Base-by-base conservation (phyloP, 2,113 vertebrate genomes). In the Steatornis caripensis region DNA sequence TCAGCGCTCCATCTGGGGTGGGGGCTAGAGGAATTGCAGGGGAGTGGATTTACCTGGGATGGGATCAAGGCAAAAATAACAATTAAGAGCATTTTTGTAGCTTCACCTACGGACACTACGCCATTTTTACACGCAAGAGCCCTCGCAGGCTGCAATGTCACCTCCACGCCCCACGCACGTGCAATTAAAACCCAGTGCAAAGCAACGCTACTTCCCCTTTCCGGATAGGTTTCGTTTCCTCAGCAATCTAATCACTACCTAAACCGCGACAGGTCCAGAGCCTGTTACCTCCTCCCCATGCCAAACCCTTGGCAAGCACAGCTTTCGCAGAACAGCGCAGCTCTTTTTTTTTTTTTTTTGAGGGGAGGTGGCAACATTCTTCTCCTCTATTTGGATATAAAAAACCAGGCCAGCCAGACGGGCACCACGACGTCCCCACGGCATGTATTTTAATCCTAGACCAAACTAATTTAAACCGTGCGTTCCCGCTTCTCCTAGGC, bases 361-460 rank as follows among this genome's bases (percentile, higher is more conserved):
- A 91, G 92, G 84, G 86, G 90, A 95, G 86, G 89, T 51, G 84
- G 93, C 91, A 88, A 71, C 95, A 95, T 97, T 97, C 91, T 96
- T 97, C 90, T 98, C 79, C 97, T 97, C 90, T 96, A 91, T 96
- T 97, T 97, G 97, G 95, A 84, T 6, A 82, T 57, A 87, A 95
- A 95, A 95, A 92, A 10, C 49, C 58, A 68, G 81, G 91, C 87
- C 88, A 95, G 84, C 61, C 92, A 96, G 83, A 2, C 69, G 57
- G 91, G 96, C 92, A 97, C 96, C 70, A 9, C 29, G 89, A 87
- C 57, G 68, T 86, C 85, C 16, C 4, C 69, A 41, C 12, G n/a
- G 71, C 77, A 17, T 88, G 93, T 94, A 95, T 96, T 97, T 95
- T 95, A 96, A 96, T 85, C 77, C 86, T 39, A 71, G 49, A 92